Conservation (phyloP, 2,888 invertebrate genomes). For the Acanthosepion lycidas region DNA sequence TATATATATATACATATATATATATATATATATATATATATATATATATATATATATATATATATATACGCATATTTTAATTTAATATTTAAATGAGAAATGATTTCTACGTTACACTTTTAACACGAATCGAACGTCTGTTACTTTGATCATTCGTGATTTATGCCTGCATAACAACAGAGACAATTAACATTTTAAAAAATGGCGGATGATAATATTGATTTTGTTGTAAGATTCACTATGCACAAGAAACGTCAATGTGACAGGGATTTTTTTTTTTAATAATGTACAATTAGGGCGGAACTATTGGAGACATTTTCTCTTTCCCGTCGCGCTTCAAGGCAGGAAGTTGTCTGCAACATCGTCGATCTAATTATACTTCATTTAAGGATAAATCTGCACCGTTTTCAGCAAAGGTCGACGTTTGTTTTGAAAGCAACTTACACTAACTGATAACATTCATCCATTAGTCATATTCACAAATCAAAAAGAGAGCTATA, state of each 20-base stretch:
- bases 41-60: too few species aligned
- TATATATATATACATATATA: too few species aligned
- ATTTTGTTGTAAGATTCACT: background rate
- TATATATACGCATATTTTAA: too few species aligned
- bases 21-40: too few species aligned
- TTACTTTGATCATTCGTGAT: too few species aligned
- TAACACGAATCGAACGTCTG: too few species aligned
- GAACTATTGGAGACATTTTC: background rate
- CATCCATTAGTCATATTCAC: slow-evolving; percentile 33
- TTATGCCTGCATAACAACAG: too few species aligned
- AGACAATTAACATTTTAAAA: too few species aligned
- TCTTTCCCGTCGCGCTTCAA: background rate
- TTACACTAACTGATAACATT: background rate
- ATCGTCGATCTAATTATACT: background rate
- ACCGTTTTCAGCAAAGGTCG: background rate
- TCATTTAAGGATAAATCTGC: background rate
- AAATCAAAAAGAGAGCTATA: background rate
- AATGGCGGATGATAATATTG: too few species aligned
- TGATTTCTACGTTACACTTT: too few species aligned
- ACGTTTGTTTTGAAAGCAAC: background rate
- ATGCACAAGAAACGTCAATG: background rate
- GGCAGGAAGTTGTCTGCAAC: background rate
- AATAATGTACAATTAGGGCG: background rate
- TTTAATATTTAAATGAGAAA: too few species aligned
- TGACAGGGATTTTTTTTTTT: background rate